Conservation (phyloP, 2,113 vertebrate species). For the Eudorcas thomsonii region DNA sequence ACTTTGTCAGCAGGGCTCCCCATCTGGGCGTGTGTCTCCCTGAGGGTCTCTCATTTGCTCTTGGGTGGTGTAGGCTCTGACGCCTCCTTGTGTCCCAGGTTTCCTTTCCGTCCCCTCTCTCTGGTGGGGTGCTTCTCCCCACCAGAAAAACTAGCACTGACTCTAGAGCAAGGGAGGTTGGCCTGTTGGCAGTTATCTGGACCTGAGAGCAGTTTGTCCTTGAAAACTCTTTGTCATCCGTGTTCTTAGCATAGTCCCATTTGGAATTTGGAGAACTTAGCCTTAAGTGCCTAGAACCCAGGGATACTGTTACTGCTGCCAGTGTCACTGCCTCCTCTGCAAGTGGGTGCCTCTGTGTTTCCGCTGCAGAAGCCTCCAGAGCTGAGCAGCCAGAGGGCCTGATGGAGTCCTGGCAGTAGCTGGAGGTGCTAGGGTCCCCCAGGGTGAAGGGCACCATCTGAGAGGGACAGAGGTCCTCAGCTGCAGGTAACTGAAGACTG, state of each 20-base stretch:
- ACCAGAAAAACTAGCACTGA: neutral
- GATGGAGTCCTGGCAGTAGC: slow-evolving; percentile 60
- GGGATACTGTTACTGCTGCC: slow-evolving; percentile 30
- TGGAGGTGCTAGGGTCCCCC: slow-evolving; percentile 46
- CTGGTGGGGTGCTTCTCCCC: neutral
- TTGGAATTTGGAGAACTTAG: slow-evolving; percentile 20
- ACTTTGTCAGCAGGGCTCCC: neutral
- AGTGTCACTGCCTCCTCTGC: slow-evolving; percentile 69
- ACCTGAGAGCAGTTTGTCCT: slow-evolving; percentile 19
- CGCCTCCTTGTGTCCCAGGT: neutral
- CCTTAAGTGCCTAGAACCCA: neutral
- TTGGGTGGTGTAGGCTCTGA: neutral
- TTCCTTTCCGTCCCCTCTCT: neutral
- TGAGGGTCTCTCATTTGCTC: neutral
- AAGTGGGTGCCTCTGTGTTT: slow-evolving; percentile 73
- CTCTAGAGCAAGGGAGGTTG: neutral
- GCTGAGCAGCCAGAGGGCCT: slow-evolving; percentile 63
- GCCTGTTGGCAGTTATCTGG: neutral
- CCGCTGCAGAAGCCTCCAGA: slow-evolving; percentile 77
- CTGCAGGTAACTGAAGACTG: slow-evolving; percentile 46
- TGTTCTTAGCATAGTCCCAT: slow-evolving; percentile 50
- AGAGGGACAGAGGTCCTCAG: neutral
- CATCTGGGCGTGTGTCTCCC: neutral
- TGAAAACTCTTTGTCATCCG: neutral
- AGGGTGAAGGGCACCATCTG: slow-evolving; percentile 48